A percentile compares a stretch with the other conserved stretches of the same genome.
Conservation (phyloP, 2,797 vertebrate species). For the Diplodus puntazzo region DNA sequence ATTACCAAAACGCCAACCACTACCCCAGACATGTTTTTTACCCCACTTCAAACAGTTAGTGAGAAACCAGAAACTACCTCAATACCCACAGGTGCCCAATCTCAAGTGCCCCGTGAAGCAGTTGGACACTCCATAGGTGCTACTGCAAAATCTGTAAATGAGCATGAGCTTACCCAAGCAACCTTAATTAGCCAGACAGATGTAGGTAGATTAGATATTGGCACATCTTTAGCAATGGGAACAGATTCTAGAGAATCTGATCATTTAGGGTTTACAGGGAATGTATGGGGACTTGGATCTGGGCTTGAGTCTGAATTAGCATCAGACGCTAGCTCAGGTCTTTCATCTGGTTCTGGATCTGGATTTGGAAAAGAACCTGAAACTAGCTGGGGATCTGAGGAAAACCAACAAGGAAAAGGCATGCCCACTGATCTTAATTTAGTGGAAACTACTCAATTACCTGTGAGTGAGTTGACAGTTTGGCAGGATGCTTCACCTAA, state of each 20-base stretch:
- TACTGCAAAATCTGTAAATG: constrained; percentile 36
- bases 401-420: constrained; percentile 53
- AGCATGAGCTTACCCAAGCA: constrained; percentile 40
- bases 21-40: not conserved
- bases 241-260: constrained; percentile 65
- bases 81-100: not conserved
- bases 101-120: not conserved
- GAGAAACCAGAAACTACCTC: constrained; percentile 22
- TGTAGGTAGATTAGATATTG: constrained; percentile 73
- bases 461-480: constrained; percentile 26
- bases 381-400: constrained; percentile 39
- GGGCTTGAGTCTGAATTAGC: constrained; percentile 44
- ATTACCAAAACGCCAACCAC: constrained; percentile 22
- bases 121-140: constrained; percentile 12
- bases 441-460: constrained; percentile 23
- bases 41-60: constrained; percentile 5
- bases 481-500: constrained; percentile 12
- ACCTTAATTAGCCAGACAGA: constrained; percentile 28
- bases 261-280: constrained; percentile 59
- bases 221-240: constrained; percentile 57
- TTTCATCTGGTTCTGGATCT: constrained; percentile 41
- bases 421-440: constrained; percentile 13
- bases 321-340: constrained; percentile 41
- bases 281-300: constrained; percentile 43
- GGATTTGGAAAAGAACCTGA: constrained; percentile 45